Evolutionary conservation across 2,797 vertebrate species (phyloP).

Genomic region (Hydrophis major): DNA sequence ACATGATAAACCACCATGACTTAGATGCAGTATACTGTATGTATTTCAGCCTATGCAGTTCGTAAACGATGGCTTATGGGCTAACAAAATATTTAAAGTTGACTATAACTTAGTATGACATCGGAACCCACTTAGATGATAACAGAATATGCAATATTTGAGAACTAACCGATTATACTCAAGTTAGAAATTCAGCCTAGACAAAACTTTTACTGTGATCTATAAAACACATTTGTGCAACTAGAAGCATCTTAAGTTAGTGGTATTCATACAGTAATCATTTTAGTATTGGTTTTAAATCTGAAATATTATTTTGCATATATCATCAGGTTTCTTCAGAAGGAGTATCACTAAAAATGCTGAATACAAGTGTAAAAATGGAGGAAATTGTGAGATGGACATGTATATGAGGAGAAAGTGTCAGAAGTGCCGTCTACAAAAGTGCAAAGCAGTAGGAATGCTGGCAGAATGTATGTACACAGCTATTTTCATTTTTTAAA

Average conservation of each 20-base stretch:
- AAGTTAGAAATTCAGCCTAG: background rate
- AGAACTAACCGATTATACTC: background rate
- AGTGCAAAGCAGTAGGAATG: conserved; percentile 99
- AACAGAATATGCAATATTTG: background rate
- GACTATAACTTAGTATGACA: background rate
- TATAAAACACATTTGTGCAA: background rate
- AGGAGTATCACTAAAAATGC: conserved; percentile 98
- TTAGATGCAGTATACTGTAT: background rate
- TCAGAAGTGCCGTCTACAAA: conserved; percentile 93
- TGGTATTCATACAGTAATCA: background rate
- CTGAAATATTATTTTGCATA: background rate
- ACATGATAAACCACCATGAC: background rate
- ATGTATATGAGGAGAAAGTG: conserved; percentile 99
- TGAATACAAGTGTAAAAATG: conserved; percentile 96
- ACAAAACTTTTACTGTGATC: background rate
- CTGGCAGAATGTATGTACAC: conserved; percentile 95
- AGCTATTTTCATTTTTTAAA: conserved; percentile 63
- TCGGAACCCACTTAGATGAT: background rate
- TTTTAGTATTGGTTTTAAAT: background rate
- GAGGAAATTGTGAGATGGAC: conserved; percentile 98
- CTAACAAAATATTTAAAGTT: background rate
- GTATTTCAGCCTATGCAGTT: background rate
- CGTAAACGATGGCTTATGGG: background rate
- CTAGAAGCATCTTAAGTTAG: background rate
- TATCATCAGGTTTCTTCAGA: conserved; percentile 89